Evolutionary conservation across 2,797 vertebrate species (phyloP).

Genomic region (Oophaga sylvatica): DNA sequence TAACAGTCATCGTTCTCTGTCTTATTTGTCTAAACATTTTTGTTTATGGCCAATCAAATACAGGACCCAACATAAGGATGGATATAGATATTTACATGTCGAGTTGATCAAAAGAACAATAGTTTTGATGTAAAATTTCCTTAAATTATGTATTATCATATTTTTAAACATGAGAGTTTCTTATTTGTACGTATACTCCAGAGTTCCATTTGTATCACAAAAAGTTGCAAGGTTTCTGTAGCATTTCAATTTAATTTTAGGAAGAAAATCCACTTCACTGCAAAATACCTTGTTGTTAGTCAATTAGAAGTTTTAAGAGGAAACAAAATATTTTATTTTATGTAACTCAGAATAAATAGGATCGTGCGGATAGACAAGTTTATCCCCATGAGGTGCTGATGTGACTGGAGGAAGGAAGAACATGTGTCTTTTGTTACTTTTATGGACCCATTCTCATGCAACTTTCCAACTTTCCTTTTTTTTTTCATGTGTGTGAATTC

Average conservation of each 20-base stretch:
- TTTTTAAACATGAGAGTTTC: background rate
- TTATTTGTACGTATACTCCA: background rate
- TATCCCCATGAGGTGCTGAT: conserved; percentile 49
- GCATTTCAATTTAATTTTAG: background rate
- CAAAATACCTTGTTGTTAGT: conserved; percentile 7
- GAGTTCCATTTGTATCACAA: background rate
- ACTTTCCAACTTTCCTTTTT: conserved; percentile 15
- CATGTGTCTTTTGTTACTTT: conserved; percentile 60
- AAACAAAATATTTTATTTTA: conserved; percentile 7
- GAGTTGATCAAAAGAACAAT: background rate
- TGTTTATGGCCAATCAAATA: background rate
- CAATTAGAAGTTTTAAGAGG: background rate
- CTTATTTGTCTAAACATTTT: background rate
- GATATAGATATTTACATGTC: background rate
- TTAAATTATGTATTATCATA: background rate
- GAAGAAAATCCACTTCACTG: background rate
- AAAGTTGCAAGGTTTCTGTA: background rate
- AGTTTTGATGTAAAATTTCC: conserved; percentile 17
- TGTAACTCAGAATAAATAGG: conserved; percentile 24
- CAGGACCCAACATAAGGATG: background rate
- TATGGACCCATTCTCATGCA: conserved; percentile 51
- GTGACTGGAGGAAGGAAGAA: conserved; percentile 24
- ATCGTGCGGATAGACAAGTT: conserved; percentile 32
- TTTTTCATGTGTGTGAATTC: background rate
- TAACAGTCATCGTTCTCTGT: no score